Percentiles rank a stretch among this genome's conserved stretches.
phyloP scores from a whole-genome alignment of 2,888 invertebrate species.

The Hybos culiciformis region DNA sequence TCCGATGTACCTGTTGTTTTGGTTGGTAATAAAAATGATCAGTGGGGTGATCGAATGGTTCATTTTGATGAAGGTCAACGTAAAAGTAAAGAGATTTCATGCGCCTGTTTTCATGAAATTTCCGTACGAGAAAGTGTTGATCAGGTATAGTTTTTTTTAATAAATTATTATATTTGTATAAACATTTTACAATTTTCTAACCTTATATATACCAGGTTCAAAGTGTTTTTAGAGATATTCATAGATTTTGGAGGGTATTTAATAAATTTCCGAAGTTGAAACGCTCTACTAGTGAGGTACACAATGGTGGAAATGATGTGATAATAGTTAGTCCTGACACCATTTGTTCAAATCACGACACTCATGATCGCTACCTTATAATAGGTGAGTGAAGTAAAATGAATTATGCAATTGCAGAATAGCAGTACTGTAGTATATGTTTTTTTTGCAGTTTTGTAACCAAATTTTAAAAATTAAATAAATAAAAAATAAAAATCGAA shows the following conservation, averaged over 20 bases:
- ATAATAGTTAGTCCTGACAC: slow-evolving; percentile 41
- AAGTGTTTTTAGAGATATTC: slow-evolving; percentile 61
- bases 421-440: too few relatives aligned
- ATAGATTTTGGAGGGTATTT: slow-evolving; percentile 59
- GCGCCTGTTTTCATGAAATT: slow-evolving; percentile 73
- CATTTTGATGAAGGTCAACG: slow-evolving; percentile 57
- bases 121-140: slow-evolving; percentile 73
- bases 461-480: neutral
- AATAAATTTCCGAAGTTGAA: slow-evolving; percentile 52
- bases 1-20: slow-evolving; percentile 62
- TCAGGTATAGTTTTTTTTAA: slow-evolving; percentile 41
- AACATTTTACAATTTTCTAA: slow-evolving; percentile 17
- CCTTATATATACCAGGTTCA: slow-evolving; percentile 46
- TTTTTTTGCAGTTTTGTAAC: neutral
- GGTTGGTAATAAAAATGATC: slow-evolving; percentile 72
- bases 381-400: too few relatives aligned
- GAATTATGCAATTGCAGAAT: too few relatives aligned
- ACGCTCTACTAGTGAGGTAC: slow-evolving; percentile 43
- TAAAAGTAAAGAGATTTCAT: slow-evolving; percentile 63
- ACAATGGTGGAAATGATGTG: slow-evolving; percentile 36
- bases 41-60: slow-evolving; percentile 69
- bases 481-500: neutral
- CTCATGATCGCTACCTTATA: neutral
- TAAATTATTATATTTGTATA: slow-evolving; percentile 6
- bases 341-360: slow-evolving; percentile 17